A percentile compares a stretch with the other conserved stretches of the same genome.
Conservation (phyloP, 1,140 invertebrate species). For the Ips nitidus region DNA sequence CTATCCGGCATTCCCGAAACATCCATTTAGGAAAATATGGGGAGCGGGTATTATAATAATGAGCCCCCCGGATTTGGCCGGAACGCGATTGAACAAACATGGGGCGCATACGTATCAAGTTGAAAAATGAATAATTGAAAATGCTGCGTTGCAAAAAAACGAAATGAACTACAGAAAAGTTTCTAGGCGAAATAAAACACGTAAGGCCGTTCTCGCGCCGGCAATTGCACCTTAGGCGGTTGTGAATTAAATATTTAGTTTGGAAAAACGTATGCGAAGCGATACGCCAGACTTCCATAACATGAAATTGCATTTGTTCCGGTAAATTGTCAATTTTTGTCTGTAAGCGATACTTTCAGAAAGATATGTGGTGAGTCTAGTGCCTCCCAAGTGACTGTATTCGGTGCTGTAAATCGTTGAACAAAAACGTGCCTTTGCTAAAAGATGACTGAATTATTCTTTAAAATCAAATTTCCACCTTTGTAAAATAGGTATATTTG, state of each 20-base stretch:
- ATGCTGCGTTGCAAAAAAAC: constrained; percentile 18
- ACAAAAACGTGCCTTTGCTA: too few species aligned
- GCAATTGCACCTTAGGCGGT: constrained; percentile 31
- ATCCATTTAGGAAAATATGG: constrained; percentile 26
- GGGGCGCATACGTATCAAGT: background rate
- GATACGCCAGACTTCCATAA: constrained; percentile 23
- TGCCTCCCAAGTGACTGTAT: too few species aligned
- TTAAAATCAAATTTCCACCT: too few species aligned
- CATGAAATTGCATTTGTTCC: constrained; percentile 31
- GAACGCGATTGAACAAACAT: background rate
- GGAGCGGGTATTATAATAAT: constrained; percentile 19
- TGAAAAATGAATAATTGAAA: constrained; percentile 31
- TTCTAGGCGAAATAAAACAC: constrained; percentile 22
- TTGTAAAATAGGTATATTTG: too few species aligned
- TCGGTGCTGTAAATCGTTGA: too few species aligned
- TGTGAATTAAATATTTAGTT: constrained; percentile 34
- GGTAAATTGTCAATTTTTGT: constrained; percentile 13
- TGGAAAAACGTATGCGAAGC: constrained; percentile 27
- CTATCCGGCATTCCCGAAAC: constrained; percentile 24
- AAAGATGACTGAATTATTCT: too few species aligned
- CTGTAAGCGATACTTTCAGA: too few species aligned
- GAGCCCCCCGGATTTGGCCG: background rate
- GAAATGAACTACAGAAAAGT: constrained; percentile 18
- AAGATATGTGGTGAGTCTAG: too few species aligned
- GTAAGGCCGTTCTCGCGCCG: constrained; percentile 16